These are phyloP conservation scores for Onychostoma macrolepis DNA, from an alignment of 2,113 vertebrate genomes.

Conservation along the genomic window DNA sequence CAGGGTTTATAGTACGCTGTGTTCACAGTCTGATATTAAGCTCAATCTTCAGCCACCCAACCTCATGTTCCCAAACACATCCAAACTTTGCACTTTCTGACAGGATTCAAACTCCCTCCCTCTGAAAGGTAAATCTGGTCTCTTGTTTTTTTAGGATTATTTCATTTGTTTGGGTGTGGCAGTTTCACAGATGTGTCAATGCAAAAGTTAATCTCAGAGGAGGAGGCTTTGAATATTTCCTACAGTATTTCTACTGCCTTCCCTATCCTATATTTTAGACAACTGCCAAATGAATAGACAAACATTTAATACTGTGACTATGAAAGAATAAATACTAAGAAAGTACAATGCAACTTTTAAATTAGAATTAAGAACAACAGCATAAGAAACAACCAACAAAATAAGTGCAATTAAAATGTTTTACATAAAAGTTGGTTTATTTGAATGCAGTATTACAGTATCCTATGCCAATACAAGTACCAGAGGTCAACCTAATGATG, in stretches of 20 bases:
- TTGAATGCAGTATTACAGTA: neutral
- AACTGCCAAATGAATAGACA: neutral
- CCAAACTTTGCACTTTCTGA: constrained; percentile 13
- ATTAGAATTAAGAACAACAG: neutral
- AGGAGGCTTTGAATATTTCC: constrained; percentile 7
- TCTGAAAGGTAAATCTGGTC: neutral
- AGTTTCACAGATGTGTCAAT: constrained; percentile 4
- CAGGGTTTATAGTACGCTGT: constrained; percentile 7
- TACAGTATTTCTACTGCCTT: neutral
- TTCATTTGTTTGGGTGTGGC: constrained; percentile 31
- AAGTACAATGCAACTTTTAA: neutral
- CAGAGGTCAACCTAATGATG: neutral
- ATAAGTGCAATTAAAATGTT: neutral
- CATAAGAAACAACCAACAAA: neutral
- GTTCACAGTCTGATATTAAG: constrained; percentile 10
- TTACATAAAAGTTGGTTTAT: neutral
- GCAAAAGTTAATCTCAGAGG: constrained; percentile 6
- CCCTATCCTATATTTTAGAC: neutral
- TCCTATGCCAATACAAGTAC: neutral
- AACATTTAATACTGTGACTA: neutral
- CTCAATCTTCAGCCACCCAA: no score
- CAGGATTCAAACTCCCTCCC: constrained; percentile 11
- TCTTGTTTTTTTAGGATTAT: neutral
- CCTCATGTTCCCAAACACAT: neutral
- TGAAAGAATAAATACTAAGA: neutral